Conservation (phyloP, 2,797 vertebrate species). For the Vipera ursinii region DNA sequence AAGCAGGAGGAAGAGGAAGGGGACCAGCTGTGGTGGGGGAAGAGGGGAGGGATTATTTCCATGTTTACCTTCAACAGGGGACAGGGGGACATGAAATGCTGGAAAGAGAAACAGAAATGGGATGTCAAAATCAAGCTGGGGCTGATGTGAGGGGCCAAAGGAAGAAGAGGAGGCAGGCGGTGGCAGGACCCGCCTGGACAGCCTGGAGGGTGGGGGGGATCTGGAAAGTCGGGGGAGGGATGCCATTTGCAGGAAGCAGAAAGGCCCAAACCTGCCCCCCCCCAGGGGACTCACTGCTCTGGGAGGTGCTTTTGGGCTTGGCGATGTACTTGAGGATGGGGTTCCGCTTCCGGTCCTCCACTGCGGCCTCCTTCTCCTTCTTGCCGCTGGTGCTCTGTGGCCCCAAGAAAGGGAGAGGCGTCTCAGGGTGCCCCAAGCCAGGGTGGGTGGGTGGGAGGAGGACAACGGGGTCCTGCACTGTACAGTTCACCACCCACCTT, state of each 20-base stretch:
- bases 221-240: neutral
- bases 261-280: neutral
- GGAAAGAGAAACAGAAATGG: conserved; percentile 70
- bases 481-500: conserved; percentile 69
- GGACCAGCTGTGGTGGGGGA: neutral
- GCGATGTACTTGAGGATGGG: conserved; percentile 94
- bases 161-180: neutral
- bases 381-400: conserved; percentile 73
- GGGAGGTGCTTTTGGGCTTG: conserved; percentile 84
- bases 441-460: neutral
- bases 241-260: neutral
- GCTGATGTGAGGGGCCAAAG: neutral
- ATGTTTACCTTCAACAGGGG: conserved; percentile 87
- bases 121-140: conserved; percentile 57
- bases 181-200: neutral
- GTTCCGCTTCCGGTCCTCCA: conserved; percentile 88
- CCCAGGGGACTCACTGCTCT: conserved; percentile 80
- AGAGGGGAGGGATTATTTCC: neutral
- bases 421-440: neutral
- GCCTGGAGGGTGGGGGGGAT: conserved; percentile 18
- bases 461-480: neutral
- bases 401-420: conserved; percentile 15
- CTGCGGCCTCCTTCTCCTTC: conserved; percentile 79
- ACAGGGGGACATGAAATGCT: conserved; percentile 94
- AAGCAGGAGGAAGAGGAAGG: neutral